These are phyloP conservation scores for Piprites chloris DNA, from an alignment of 2,113 vertebrate genomes.

Conservation along the genomic window DNA sequence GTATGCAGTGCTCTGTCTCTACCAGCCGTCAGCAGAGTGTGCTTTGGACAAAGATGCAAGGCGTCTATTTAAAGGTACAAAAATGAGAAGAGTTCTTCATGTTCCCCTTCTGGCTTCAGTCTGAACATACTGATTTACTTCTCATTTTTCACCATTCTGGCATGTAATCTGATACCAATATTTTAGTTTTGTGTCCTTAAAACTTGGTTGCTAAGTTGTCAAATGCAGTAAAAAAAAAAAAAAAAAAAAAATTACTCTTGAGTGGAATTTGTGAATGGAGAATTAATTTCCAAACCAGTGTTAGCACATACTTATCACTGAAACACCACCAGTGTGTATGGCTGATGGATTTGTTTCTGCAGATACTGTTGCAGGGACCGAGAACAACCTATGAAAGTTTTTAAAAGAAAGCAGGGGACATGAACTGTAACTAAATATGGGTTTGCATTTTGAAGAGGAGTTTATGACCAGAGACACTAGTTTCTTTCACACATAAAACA, in stretches of 20 bases:
- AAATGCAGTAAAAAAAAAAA: background rate
- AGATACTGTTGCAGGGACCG: background rate
- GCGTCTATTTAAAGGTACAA: background rate
- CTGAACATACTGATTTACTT: background rate
- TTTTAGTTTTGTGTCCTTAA: background rate
- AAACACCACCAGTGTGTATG: background rate
- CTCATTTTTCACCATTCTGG: background rate
- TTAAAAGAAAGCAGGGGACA: background rate
- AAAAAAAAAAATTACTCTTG: background rate
- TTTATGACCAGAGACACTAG: background rate
- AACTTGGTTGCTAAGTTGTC: background rate
- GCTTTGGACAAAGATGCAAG: background rate
- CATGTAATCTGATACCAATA: background rate
- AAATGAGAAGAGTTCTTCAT: background rate
- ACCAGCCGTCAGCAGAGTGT: background rate
- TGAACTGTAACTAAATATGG: background rate
- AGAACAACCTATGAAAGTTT: background rate
- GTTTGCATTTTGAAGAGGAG: background rate
- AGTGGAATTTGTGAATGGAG: background rate
- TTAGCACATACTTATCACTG: background rate
- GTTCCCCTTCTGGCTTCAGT: conserved; percentile 1
- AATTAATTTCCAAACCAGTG: background rate
- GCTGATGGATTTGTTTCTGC: background rate
- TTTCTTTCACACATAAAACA: background rate
- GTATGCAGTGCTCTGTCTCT: background rate